Base-by-base conservation (phyloP, 2,113 vertebrate species). In the Nycticorax nycticorax region DNA sequence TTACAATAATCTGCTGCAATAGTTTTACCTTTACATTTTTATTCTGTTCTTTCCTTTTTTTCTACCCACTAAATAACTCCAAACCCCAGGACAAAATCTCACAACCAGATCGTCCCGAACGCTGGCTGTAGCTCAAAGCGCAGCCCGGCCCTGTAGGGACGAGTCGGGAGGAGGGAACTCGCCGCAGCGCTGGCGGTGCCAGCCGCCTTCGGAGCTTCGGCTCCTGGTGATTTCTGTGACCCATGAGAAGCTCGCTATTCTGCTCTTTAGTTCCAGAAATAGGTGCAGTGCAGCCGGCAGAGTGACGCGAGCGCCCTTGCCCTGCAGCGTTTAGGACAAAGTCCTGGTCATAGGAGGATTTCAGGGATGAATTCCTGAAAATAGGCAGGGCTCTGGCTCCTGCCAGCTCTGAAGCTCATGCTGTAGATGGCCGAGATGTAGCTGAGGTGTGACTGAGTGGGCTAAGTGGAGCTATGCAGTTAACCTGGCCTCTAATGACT, bases 51-150 rank as follows among this genome's bases (percentile, higher is more conserved):
- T 78, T 71, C 23, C 12, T 81, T 88, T 84, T 88, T 24, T 4
- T 4, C 50, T 74, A 52, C 6, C 28, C 19, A 9, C 8, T 76
- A 15, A 80, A 63, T 35, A 72, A 37, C 32, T 76, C 63, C 63
- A 67, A 78, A 96, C 10, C 20, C 66, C 56, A 72, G 37, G 28
- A 66, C 89, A 39, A 22, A 75, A 72, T n/a, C 22, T 23, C 50
- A 41, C 8, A 86, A 22, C 39, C 33, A 10, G 45, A 8, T 23
- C 2, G 1, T 24, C 67, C 30, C 1, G 7, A 5, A 2, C 0
- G 15, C 47, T 8, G 23, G 33, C 9, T 5, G 64, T 5, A 12
- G 27, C 14, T 4, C 35, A 15, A 28, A 30, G 43, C 7, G 30
- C 62, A 28, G 33, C 67, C 33, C 4, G 7, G 63, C 41, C 20